Evolutionary conservation across 2,888 invertebrate genomes (phyloP).

Genomic region (Beris chalybata): DNA sequence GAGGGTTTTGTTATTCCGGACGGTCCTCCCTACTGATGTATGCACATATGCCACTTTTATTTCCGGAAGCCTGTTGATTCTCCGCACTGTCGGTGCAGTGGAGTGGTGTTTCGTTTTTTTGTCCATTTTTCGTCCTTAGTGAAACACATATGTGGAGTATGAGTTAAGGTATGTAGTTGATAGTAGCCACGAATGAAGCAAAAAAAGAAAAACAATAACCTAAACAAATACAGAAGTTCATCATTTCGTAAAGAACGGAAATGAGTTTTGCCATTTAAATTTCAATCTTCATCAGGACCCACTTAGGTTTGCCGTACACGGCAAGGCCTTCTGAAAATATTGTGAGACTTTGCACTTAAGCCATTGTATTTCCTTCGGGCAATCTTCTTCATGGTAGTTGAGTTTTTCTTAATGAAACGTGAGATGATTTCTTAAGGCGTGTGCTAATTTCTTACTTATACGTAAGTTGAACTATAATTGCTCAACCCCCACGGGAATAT

Average conservation of each 20-base stretch:
- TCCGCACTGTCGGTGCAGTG: no score
- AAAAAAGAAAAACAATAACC: constrained; percentile 1
- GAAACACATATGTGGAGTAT: constrained; percentile 7
- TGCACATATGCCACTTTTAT: constrained; percentile 31
- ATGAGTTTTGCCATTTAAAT: constrained; percentile 1
- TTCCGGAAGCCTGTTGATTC: constrained; percentile 39
- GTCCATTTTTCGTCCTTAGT: neutral
- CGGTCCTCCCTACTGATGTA: constrained; percentile 17
- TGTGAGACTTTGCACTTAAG: constrained; percentile 8
- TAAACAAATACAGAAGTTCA: constrained; percentile 8
- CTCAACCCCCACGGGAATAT: constrained; percentile 25
- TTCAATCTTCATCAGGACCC: neutral
- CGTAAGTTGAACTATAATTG: constrained; percentile 11
- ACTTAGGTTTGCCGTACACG: neutral
- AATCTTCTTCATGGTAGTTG: constrained; percentile 18
- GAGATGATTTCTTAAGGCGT: constrained; percentile 28
- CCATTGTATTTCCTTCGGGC: neutral
- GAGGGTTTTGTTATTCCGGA: constrained; percentile 15
- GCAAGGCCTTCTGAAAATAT: neutral
- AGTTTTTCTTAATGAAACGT: constrained; percentile 24
- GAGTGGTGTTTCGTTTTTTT: no score
- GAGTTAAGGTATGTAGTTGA: neutral
- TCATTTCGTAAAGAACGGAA: constrained; percentile 2
- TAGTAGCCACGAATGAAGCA: neutral
- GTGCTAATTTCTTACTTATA: constrained; percentile 26